A percentile compares a stretch with the other conserved stretches of the same genome.
Evolutionary conservation across 2,113 vertebrate species (phyloP).

Genomic region (Cryptomyrus ogoouensis): DNA sequence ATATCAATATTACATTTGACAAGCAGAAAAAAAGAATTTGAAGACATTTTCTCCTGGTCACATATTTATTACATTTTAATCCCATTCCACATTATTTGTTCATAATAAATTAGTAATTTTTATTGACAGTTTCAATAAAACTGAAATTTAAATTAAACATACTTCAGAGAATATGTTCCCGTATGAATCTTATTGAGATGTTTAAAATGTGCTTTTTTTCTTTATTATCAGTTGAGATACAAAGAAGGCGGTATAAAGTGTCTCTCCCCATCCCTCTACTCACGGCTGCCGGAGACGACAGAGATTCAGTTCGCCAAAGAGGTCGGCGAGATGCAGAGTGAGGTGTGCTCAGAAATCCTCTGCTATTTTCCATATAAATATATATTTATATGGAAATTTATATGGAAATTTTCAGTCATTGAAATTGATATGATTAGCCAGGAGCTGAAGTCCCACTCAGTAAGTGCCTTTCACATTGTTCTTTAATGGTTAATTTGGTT

Average conservation of each 20-base stretch:
- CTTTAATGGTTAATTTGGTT: not conserved
- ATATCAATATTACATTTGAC: not conserved
- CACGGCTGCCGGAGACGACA: constrained; percentile 27
- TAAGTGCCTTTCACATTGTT: not conserved
- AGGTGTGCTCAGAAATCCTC: not conserved
- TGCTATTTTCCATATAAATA: not conserved
- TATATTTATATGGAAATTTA: not conserved
- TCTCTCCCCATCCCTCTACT: constrained; percentile 24
- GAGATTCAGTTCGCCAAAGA: constrained; percentile 32
- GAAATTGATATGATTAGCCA: not conserved
- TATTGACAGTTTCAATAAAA: not conserved
- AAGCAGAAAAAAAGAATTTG: not conserved
- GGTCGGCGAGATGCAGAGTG: constrained; percentile 18
- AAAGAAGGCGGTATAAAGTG: constrained; percentile 15
- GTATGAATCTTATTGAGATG: not conserved
- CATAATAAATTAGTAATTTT: not conserved
- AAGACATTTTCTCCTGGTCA: not conserved
- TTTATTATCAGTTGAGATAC: constrained; percentile 28
- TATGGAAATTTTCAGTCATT: not conserved
- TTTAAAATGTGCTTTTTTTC: not conserved
- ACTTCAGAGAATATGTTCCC: not conserved
- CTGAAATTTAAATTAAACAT: not conserved
- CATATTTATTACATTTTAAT: not conserved
- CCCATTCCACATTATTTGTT: not conserved
- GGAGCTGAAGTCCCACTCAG: not conserved